These are phyloP conservation scores for Chaitophorus viminalis DNA, from an alignment of 2,888 invertebrate species.

Conservation along the genomic window DNA sequence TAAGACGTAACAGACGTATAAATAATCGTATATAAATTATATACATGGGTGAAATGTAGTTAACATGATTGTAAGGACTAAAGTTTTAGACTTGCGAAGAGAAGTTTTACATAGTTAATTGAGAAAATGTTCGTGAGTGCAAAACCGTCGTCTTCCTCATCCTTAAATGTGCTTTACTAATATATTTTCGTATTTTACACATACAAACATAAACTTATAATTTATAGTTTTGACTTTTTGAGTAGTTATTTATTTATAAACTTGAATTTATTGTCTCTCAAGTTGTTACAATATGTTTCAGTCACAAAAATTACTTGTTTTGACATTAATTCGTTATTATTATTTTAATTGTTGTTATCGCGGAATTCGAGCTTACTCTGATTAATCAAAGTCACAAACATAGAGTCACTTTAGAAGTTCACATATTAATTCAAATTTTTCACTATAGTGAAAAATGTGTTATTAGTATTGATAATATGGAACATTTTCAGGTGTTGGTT, in stretches of 20 bases:
- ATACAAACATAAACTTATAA: not conserved
- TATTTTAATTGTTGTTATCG: not conserved
- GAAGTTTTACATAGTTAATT: not conserved
- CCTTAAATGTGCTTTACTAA: not conserved
- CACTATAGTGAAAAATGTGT: no score
- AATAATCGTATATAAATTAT: not conserved
- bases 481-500: no score
- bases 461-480: no score
- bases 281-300: not conserved
- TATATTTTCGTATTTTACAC: no score
- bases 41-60: not conserved
- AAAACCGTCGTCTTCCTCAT: not conserved
- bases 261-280: not conserved
- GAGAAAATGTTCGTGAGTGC: not conserved
- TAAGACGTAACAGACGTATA: not conserved
- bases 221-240: not conserved
- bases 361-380: not conserved
- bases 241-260: not conserved
- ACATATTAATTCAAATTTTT: no score
- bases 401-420: no score
- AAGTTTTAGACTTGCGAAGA: not conserved
- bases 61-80: not conserved
- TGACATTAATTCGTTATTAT: not conserved
- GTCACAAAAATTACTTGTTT: not conserved
- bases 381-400: not conserved